Evolutionary conservation across 2,113 vertebrate genomes (phyloP), one percentile per base, ranked within the genome.

Genomic region (Entelurus aequoreus): DNA sequence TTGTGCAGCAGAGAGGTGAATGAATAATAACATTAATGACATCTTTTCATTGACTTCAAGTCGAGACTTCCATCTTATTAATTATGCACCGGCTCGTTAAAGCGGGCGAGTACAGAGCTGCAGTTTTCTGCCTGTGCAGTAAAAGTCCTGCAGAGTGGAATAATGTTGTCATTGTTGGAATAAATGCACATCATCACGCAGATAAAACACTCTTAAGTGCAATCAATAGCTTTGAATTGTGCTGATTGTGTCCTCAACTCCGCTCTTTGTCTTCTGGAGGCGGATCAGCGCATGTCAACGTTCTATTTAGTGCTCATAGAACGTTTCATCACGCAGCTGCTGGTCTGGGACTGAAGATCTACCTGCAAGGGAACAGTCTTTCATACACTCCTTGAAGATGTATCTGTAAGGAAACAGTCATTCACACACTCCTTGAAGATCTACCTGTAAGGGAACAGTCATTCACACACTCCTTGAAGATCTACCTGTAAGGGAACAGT

Each of bases 21-120:
- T 77, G 87, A 86, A 88, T 84, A 88, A 86, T 85, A 84, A 74
- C 76, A 82, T 86, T 88, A 84, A 86, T 90, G 84, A 82, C 56
- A 87, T 86, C 88, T 89, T 88, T 84, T 86, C 82, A 77, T 76
- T 76, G 75, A 85, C 83, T 80, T 80, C 84, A 84, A 88, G 81
- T 87, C 81, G 28, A 74, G 77, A 83, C 71, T 86, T 79, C 74
- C 71, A 66, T 76, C 81, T 88, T 83, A 86, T 90, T 89, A 79
- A 83, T 86, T 85, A 86, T 84, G 76, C 76, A 86, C 67, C 74
- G 66, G 8, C 42, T 78, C 70, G 72, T 79, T 57, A 70, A 65
- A 83, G 69, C 59, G 71, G 56, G 28, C 60, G 79, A 78, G 60
- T 51, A 46, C 10, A 19, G 14, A 19, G n/a, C 5, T 2, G n/a